A percentile compares a stretch with the other conserved stretches of the same genome.
phyloP scores from a whole-genome alignment of 53 echinoderm and acorn worm genomes.

The Temnopleurus reevesii region DNA sequence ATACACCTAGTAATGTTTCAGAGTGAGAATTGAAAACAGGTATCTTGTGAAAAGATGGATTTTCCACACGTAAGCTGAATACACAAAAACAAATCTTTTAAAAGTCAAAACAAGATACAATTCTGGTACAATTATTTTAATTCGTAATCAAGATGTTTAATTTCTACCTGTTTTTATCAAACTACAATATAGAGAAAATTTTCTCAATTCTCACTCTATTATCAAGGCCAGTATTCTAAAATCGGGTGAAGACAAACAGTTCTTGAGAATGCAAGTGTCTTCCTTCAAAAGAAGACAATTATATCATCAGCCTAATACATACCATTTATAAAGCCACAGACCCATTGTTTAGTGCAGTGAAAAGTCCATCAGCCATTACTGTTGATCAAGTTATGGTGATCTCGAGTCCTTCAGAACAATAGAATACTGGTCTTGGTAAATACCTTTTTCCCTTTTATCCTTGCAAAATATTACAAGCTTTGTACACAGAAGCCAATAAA shows the following conservation, averaged over 20 bases:
- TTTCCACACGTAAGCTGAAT: background rate
- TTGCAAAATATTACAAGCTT: conserved; percentile 31
- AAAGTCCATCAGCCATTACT: background rate
- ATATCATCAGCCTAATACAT: no score
- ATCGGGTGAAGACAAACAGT: background rate
- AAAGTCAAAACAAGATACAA: background rate
- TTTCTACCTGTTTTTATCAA: background rate
- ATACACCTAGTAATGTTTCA: background rate
- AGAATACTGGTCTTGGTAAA: background rate
- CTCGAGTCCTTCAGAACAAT: no score
- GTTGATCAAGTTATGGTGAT: background rate
- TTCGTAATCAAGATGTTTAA: background rate
- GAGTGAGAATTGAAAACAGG: conserved; percentile 9
- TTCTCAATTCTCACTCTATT: background rate
- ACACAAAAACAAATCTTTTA: background rate
- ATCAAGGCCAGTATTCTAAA: background rate
- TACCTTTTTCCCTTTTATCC: conserved; percentile 12
- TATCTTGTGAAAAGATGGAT: background rate
- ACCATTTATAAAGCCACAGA: no score
- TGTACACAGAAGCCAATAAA: conserved; percentile 25
- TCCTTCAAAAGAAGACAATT: background rate
- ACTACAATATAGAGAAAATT: background rate
- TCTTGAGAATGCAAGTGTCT: background rate
- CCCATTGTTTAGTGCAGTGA: no score
- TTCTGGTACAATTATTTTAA: background rate